Conservation (phyloP, 2,113 vertebrate genomes). For the Mastomys natalensis region DNA sequence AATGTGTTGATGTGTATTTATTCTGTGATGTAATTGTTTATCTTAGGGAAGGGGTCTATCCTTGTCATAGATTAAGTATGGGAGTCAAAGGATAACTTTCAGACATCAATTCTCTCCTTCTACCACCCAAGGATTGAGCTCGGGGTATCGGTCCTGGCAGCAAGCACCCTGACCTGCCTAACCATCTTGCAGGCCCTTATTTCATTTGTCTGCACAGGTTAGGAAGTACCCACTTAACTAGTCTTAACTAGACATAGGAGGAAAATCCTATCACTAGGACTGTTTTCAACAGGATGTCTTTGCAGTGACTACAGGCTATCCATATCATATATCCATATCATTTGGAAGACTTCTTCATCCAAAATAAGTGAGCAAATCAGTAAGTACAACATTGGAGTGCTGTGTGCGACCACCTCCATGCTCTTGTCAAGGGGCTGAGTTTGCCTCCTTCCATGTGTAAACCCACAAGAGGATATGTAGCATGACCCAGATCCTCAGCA, state of each 20-base stretch:
- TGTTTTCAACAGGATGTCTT: background rate
- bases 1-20: background rate
- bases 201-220: background rate
- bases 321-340: background rate
- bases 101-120: background rate
- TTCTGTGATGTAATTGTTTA: background rate
- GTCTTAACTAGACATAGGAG: too few species aligned
- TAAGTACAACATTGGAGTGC: background rate
- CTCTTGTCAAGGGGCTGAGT: background rate
- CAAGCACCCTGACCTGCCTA: background rate
- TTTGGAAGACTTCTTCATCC: background rate
- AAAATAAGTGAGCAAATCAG: conserved; percentile 5
- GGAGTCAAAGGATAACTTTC: background rate
- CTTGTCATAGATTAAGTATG: background rate
- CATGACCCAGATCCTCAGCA: conserved; percentile 66
- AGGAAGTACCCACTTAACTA: background rate
- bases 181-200: background rate
- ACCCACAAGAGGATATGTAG: conserved; percentile 44
- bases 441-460: conserved; percentile 52
- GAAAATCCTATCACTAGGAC: too few species aligned
- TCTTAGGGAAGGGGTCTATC: background rate
- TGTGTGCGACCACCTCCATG: background rate
- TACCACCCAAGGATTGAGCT: background rate
- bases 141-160: background rate
- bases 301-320: background rate